Conservation (phyloP, 2,113 vertebrate genomes). For the Odocoileus virginianus region DNA sequence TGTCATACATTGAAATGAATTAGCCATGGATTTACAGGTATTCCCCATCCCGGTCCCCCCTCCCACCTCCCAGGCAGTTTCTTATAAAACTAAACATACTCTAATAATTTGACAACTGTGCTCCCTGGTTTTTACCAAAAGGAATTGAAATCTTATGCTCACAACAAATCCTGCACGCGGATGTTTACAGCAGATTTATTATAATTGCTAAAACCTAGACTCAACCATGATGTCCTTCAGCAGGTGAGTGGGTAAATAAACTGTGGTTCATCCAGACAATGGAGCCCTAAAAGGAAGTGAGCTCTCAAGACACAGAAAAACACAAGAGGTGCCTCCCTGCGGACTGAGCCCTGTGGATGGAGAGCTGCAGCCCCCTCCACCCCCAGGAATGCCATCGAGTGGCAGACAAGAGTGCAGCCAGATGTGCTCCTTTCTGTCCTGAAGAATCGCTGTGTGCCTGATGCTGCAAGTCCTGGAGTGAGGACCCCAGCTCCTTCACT, state of each 20-base stretch:
- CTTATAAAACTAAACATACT: too few species aligned
- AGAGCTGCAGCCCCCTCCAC: background rate
- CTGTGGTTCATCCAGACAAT: background rate
- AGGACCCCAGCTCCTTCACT: background rate
- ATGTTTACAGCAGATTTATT: background rate
- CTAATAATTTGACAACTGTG: too few species aligned
- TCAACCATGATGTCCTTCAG: background rate
- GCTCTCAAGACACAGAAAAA: background rate
- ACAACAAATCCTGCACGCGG: background rate
- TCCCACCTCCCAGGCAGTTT: background rate
- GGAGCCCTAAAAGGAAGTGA: background rate
- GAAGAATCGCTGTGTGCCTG: background rate
- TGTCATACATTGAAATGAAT: too few species aligned
- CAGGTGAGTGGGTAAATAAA: background rate
- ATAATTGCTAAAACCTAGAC: background rate
- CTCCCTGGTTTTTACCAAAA: background rate
- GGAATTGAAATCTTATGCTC: background rate
- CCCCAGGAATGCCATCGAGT: rapidly evolving
- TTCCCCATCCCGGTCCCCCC: too few species aligned
- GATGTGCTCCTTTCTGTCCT: background rate
- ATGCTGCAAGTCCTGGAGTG: background rate
- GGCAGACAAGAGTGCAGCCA: background rate
- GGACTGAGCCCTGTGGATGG: background rate
- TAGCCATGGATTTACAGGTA: too few species aligned
- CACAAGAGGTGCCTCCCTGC: background rate